These are phyloP conservation scores for Phrynosoma platyrhinos DNA, from an alignment of 2,113 vertebrate species.

Conservation along the genomic window DNA sequence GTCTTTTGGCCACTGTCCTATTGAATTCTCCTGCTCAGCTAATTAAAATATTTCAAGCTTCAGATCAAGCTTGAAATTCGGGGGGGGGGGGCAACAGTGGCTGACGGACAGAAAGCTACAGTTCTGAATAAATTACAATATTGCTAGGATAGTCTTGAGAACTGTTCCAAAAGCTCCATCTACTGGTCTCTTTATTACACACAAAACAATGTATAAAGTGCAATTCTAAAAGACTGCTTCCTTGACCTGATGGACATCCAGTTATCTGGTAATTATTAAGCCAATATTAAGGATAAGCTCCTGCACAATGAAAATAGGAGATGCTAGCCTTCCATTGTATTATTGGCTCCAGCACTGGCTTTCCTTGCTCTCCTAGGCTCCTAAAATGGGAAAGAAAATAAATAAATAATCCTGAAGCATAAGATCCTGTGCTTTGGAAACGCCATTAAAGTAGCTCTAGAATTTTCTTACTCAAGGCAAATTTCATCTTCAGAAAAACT, in stretches of 20 bases:
- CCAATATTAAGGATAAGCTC: neutral
- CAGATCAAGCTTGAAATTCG: neutral
- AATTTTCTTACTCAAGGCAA: neutral
- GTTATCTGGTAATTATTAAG: fast-evolving
- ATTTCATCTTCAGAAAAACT: fast-evolving
- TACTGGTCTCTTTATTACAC: constrained; percentile 45
- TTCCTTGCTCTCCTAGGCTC: constrained; percentile 1
- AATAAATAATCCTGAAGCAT: neutral
- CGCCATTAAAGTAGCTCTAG: neutral
- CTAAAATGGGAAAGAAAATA: neutral
- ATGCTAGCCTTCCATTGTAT: neutral
- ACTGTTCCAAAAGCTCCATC: constrained; percentile 63
- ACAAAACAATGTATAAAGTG: fast-evolving
- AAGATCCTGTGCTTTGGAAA: neutral
- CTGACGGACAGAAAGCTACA: neutral
- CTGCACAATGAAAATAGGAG: neutral
- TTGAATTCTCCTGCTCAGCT: neutral
- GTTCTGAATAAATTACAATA: neutral
- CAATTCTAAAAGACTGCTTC: fast-evolving
- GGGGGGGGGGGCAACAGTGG: neutral
- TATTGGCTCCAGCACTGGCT: constrained; percentile 12
- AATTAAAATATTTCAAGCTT: neutral
- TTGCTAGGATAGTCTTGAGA: fast-evolving
- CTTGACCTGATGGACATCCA: neutral
- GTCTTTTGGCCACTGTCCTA: neutral